These are phyloP conservation scores for Vombatus ursinus DNA, from an alignment of 2,113 vertebrate species.

Conservation along the genomic window DNA sequence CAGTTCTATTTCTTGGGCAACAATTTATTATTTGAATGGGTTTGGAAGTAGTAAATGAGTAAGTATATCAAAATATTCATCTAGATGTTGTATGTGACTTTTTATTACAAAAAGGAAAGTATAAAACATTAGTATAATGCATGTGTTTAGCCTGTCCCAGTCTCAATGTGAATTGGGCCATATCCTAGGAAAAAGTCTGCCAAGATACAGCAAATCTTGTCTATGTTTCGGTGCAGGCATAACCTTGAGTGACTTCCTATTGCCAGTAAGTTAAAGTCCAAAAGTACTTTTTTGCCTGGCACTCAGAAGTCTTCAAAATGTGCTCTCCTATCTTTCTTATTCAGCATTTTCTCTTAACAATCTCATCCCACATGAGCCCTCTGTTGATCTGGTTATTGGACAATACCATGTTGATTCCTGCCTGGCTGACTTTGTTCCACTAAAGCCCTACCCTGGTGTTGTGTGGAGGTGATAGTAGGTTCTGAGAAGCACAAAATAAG, in stretches of 20 bases:
- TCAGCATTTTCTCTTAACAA: not conserved
- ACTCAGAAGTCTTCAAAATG: not conserved
- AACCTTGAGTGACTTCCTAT: slow-evolving; percentile 23
- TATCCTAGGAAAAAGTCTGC: slow-evolving; percentile 55
- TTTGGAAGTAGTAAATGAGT: slow-evolving; percentile 63
- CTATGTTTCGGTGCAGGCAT: slow-evolving; percentile 50
- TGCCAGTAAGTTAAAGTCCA: slow-evolving; percentile 20
- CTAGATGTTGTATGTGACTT: slow-evolving; percentile 62
- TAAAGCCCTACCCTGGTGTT: not conserved
- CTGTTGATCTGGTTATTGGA: not conserved
- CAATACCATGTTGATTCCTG: not conserved
- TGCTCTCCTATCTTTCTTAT: not conserved
- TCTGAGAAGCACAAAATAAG: not conserved
- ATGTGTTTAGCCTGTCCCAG: slow-evolving; percentile 53
- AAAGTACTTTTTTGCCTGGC: not conserved
- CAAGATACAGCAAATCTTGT: slow-evolving; percentile 58
- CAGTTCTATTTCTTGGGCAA: slow-evolving; percentile 73
- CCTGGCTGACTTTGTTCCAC: not conserved
- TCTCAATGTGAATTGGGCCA: slow-evolving; percentile 61
- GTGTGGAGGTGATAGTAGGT: not conserved
- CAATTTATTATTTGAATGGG: slow-evolving; percentile 70
- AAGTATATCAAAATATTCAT: slow-evolving; percentile 71
- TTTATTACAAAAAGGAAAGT: slow-evolving; percentile 74
- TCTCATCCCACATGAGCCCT: not conserved
- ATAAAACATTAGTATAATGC: slow-evolving; percentile 70